Conservation (phyloP, 2,888 invertebrate genomes). For the Brachyopa scutellaris region DNA sequence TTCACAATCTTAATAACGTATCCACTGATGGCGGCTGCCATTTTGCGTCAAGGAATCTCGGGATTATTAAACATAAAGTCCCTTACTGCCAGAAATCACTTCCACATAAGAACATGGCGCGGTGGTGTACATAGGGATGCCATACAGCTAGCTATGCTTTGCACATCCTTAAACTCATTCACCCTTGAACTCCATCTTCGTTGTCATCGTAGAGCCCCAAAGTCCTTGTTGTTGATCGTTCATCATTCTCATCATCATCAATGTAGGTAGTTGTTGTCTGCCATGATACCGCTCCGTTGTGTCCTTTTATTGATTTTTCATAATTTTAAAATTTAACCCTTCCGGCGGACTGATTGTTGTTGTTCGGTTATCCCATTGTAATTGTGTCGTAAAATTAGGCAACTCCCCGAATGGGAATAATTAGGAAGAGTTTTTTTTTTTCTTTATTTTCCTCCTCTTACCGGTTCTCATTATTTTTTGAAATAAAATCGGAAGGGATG, state of each 20-base stretch:
- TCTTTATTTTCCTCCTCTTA: not conserved
- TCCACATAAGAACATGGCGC: not conserved
- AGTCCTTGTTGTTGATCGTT: conserved; percentile 35
- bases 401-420: conserved; percentile 53
- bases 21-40: conserved; percentile 63
- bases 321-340: conserved; percentile 64
- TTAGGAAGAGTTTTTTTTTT: conserved; percentile 24
- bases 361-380: conserved; percentile 53
- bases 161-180: conserved; percentile 41
- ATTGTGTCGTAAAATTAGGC: conserved; percentile 66
- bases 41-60: conserved; percentile 67
- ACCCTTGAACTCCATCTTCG: conserved; percentile 66
- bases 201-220: conserved; percentile 17
- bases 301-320: conserved; percentile 69
- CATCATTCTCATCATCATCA: conserved; percentile 17
- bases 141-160: too few relatives aligned
- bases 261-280: conserved; percentile 22
- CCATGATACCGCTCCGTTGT: not conserved
- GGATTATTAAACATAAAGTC: conserved; percentile 40
- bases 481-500: conserved; percentile 31
- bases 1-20: conserved; percentile 67
- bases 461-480: conserved; percentile 28
- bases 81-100: conserved; percentile 19
- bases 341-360: conserved; percentile 49
- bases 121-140: not conserved